Base-by-base conservation (phyloP, 2,113 vertebrate genomes). In the Boulengerochromis microlepis region DNA sequence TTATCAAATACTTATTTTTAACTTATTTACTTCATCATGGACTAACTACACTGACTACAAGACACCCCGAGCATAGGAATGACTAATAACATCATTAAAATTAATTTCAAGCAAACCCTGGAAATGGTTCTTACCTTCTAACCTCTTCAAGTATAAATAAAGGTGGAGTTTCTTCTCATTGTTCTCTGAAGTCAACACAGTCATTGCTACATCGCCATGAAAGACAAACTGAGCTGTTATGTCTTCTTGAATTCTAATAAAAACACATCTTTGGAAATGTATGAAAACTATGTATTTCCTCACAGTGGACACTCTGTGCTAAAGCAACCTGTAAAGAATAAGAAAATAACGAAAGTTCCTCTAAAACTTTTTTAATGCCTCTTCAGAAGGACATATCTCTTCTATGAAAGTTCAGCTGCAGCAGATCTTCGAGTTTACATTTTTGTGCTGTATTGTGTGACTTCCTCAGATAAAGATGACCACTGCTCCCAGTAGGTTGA, bases 381-480 rank as follows among this genome's bases (percentile, higher is more conserved):
- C 71, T 86, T 24, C 40, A 42, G 19, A 66, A 38, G 61, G 33
- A 66, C 2, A 66, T 38, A n/a, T 1, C 61, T 66, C 33, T 22
- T 38, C 33, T 66, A 66, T 22, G 33, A 66, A 38, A 83, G 53
- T 71, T 87, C 57, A 89, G 83, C 86, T 85, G 88, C 82, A 80
- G 80, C 83, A 56, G 81, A 86, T 42, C 24, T 89, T 56, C 45
- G 40, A 74, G 89, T 92, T 95, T 93, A 90, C 91, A 95, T 96
- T 96, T 92, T 90, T 84, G 53, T 6, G 76, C 71, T 86, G 88
- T 81, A 80, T 88, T 92, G 92, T 93, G 89, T 87, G 91, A 92
- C 92, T 94, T 95, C 89, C 91, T 93, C 87, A 29, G 93, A 92
- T 95, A 93, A 95, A 90, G 80, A 90, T 33, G 42, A 90, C 69